A percentile compares a stretch with the other conserved stretches of the same genome.
These are phyloP conservation scores for Eucidaris tribuloides DNA, from an alignment of 35 echinoderm and acorn worm species.

Conservation along the genomic window DNA sequence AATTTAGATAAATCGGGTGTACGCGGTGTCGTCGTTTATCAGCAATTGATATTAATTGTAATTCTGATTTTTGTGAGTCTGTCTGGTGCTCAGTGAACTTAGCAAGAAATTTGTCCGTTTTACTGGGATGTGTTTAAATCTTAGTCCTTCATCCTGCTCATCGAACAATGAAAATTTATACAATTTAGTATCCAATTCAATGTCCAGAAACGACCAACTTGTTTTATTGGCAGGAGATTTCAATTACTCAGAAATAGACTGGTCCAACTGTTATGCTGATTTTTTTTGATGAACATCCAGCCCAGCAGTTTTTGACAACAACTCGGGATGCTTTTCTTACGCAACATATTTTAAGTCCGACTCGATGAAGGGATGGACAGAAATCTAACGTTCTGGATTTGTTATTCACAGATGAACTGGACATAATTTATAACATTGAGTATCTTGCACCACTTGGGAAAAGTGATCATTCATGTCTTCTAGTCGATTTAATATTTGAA, in stretches of 20 bases:
- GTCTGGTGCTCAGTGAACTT: constrained; percentile 6
- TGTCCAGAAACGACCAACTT: neutral
- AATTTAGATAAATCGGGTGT: neutral
- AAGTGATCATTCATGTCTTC: neutral
- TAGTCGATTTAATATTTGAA: neutral
- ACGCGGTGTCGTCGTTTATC: neutral
- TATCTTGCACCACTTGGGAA: neutral
- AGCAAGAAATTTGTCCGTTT: neutral
- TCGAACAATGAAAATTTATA: neutral
- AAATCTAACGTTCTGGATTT: neutral
- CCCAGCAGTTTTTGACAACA: neutral
- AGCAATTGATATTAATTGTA: neutral
- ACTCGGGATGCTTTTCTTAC: neutral
- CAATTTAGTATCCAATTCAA: neutral
- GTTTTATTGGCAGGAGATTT: neutral
- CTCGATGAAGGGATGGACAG: neutral
- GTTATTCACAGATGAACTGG: neutral
- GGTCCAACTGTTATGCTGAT: neutral
- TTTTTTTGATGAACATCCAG: neutral
- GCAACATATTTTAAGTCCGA: neutral
- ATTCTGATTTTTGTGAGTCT: constrained; percentile 1
- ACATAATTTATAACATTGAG: neutral
- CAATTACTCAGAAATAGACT: neutral
- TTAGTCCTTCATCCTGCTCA: neutral
- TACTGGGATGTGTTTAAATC: neutral